Base-by-base conservation (phyloP, 2,797 vertebrate species). In the Urophycis tenuis region DNA sequence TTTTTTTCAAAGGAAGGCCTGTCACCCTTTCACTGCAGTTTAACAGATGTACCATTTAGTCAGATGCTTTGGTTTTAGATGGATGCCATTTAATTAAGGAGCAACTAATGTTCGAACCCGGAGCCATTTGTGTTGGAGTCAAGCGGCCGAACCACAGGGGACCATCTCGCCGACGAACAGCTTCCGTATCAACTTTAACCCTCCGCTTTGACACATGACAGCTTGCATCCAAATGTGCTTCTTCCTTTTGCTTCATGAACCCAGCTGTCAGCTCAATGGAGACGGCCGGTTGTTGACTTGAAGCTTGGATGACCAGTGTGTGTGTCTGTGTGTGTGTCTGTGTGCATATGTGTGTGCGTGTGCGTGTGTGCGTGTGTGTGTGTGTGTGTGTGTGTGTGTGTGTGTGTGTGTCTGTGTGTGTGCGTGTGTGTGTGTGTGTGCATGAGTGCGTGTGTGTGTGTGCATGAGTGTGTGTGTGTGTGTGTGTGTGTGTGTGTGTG, bases 381-480 rank as follows among this genome's bases (percentile, higher is more conserved):
- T 9, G 77, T 85, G 22, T 88, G 22, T 81, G 53, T 76, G 45
- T 75, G 71, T 75, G 14, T 45, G 41, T 45, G 41, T 45, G 41
- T 45, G 41, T 45, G 41, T 76, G 73, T 77, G 25, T 78, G 22
- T 74, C 70, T 75, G 53, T 75, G 29, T 75, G n/a, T 72, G 72
- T 72, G 64, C 6, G 29, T 81, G 71, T 9, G 77, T 85, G 22
- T 88, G 22, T 81, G 53, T 76, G 45, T 75, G 71, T 75, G n/a
- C n/a, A n/a, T n/a, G n/a, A n/a, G n/a, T n/a, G n/a, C n/a, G n/a
- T n/a, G n/a, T n/a, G n/a, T n/a, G n/a, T n/a, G n/a, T n/a, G n/a
- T n/a, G n/a, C n/a, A n/a, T n/a, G n/a, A n/a, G n/a, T n/a, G 14
- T 45, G 41, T 45, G 41, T 45, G 41, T 45, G 41, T 45, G 41